Percentiles rank a stretch among this genome's conserved stretches.
Evolutionary conservation across 2,888 invertebrate genomes (phyloP).

Genomic region (Noctua pronuba): DNA sequence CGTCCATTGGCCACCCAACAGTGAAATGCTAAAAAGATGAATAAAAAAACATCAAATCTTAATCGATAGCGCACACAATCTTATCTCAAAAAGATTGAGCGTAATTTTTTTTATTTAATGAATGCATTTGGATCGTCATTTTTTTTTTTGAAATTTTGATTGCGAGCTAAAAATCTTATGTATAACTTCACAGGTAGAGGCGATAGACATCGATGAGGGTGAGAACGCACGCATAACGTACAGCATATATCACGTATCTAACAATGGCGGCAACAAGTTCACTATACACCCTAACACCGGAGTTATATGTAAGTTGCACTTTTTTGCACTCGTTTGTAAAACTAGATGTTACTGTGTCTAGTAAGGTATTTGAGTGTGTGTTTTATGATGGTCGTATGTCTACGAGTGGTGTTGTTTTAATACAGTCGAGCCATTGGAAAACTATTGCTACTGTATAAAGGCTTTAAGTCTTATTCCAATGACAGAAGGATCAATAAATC

Average conservation of each 20-base stretch:
- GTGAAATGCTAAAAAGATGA: too few species aligned
- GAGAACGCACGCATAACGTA: slow-evolving; percentile 95
- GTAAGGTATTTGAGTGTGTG: slow-evolving; percentile 3
- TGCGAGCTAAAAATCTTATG: too few species aligned
- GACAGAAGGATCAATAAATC: background rate
- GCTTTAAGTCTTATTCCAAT: too few species aligned
- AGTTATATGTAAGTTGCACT: slow-evolving; percentile 89
- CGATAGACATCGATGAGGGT: slow-evolving; percentile 96
- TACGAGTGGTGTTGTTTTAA: background rate
- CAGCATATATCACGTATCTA: slow-evolving; percentile 97
- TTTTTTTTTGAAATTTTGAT: too few species aligned
- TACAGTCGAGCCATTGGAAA: background rate
- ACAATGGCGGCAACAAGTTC: slow-evolving; percentile 96
- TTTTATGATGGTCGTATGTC: background rate
- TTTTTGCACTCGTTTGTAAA: slow-evolving; percentile 16
- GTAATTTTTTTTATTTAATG: too few species aligned
- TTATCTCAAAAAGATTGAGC: too few species aligned
- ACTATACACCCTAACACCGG: slow-evolving; percentile 95
- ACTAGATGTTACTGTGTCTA: background rate
- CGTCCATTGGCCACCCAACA: too few species aligned
- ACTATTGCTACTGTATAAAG: too few species aligned
- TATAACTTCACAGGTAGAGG: slow-evolving; percentile 91
- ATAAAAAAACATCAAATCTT: too few species aligned
- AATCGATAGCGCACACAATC: too few species aligned
- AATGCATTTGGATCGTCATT: too few species aligned